Evolutionary conservation across 2,113 vertebrate genomes (phyloP).

Genomic region (Myotis brandtii): DNA sequence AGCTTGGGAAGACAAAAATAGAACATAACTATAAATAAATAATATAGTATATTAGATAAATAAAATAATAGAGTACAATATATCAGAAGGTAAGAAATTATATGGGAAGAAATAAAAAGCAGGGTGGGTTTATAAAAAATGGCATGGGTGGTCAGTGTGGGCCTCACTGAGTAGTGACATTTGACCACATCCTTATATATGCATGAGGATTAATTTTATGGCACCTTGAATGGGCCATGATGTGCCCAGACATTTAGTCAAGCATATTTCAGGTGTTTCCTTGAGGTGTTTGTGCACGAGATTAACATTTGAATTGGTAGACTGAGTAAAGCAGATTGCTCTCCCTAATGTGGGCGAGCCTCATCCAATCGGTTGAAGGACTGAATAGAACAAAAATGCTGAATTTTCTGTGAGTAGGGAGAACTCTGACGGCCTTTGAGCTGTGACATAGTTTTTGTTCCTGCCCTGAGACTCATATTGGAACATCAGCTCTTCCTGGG

Average conservation of each 20-base stretch:
- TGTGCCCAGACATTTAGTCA: background rate
- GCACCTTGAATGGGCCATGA: background rate
- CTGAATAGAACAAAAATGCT: background rate
- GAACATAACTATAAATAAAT: background rate
- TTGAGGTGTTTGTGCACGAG: background rate
- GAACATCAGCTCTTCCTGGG: background rate
- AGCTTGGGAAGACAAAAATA: background rate
- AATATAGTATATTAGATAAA: background rate
- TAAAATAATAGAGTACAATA: background rate
- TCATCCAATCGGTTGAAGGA: background rate
- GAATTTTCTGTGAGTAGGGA: background rate
- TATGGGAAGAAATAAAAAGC: background rate
- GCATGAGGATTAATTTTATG: background rate
- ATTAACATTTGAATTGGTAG: background rate
- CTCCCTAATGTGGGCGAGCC: background rate
- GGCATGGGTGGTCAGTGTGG: background rate
- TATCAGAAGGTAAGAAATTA: background rate
- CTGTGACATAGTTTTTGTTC: background rate
- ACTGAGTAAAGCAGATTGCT: background rate
- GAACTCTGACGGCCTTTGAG: background rate
- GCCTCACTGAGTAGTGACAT: background rate
- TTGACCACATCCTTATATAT: background rate
- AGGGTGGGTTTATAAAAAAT: background rate
- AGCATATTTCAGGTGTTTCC: background rate
- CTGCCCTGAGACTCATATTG: background rate